Percentiles rank a stretch among this genome's conserved stretches.
These are phyloP conservation scores for Netelia fuscicornis DNA, from an alignment of 2,888 invertebrate species.

Conservation along the genomic window DNA sequence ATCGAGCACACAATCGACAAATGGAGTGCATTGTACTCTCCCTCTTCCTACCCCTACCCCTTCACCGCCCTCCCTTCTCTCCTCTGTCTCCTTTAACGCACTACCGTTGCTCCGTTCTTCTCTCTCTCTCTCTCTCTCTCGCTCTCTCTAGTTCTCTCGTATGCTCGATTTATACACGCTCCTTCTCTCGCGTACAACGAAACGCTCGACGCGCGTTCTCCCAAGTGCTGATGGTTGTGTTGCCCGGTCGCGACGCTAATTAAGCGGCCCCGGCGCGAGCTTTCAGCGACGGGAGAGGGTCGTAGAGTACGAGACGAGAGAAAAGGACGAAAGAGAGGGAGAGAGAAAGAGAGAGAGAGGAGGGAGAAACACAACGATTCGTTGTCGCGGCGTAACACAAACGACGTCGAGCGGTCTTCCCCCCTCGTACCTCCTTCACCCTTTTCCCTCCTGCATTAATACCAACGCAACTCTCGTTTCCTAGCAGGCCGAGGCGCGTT, in stretches of 20 bases:
- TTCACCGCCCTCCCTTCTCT: slow-evolving; percentile 3
- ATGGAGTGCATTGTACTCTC: slow-evolving; percentile 69
- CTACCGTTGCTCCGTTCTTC: slow-evolving; percentile 17
- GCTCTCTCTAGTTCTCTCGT: background rate
- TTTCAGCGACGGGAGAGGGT: slow-evolving; percentile 27
- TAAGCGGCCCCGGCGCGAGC: slow-evolving; percentile 57
- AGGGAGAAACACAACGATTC: slow-evolving; percentile 9
- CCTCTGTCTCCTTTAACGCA: background rate
- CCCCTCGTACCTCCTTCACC: background rate
- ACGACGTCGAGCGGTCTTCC: background rate
- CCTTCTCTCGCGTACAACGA: slow-evolving; percentile 11
- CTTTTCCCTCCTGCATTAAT: background rate
- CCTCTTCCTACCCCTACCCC: slow-evolving; percentile 11
- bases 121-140: background rate
- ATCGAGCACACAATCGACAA: slow-evolving; percentile 65
- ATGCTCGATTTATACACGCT: background rate
- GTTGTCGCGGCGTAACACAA: slow-evolving; percentile 9
- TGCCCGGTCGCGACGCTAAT: slow-evolving; percentile 66
- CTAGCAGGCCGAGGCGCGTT: background rate
- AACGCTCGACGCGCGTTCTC: background rate
- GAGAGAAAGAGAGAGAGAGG: background rate
- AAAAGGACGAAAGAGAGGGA: background rate
- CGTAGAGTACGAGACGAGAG: background rate
- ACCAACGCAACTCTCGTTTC: background rate
- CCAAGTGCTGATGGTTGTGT: slow-evolving; percentile 59